A percentile compares a stretch with the other conserved stretches of the same genome.
Evolutionary conservation across 2,888 invertebrate genomes (phyloP).

Genomic region (Patella caerulea): DNA sequence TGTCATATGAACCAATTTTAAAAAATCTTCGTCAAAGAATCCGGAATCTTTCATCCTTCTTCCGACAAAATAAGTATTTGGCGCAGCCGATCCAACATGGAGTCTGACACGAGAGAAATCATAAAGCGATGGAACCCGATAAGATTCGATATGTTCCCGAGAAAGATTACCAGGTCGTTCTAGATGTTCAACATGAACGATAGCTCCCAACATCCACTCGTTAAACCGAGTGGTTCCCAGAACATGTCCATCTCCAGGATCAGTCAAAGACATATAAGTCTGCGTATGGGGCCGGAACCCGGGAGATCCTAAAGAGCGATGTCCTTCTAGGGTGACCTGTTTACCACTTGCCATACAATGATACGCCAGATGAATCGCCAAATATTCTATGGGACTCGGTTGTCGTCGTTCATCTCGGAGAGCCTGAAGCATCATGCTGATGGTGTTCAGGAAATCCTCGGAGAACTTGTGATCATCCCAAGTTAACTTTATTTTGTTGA

Average conservation of each 20-base stretch:
- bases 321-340: constrained; percentile 22
- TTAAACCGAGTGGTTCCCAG: constrained; percentile 49
- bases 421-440: constrained; percentile 30
- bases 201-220: constrained; percentile 54
- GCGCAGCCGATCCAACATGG: constrained; percentile 49
- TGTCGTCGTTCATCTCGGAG: constrained; percentile 38
- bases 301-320: constrained; percentile 43
- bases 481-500: constrained; percentile 32
- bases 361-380: constrained; percentile 42
- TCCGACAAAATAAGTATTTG: constrained; percentile 51
- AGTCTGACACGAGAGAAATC: constrained; percentile 50
- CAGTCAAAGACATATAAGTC: constrained; percentile 54
- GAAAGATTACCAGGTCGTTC: constrained; percentile 46
- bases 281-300: constrained; percentile 51
- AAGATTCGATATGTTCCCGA: constrained; percentile 48
- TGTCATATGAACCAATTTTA: constrained; percentile 49
- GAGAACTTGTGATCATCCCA: constrained; percentile 36
- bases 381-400: constrained; percentile 39
- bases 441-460: constrained; percentile 28
- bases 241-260: constrained; percentile 53
- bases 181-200: constrained; percentile 55
- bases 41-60: constrained; percentile 49
- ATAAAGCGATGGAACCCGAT: constrained; percentile 49
- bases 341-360: constrained; percentile 30
- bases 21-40: constrained; percentile 49